Conservation (phyloP, 2,797 vertebrate genomes). For the Vespertilio murinus region DNA sequence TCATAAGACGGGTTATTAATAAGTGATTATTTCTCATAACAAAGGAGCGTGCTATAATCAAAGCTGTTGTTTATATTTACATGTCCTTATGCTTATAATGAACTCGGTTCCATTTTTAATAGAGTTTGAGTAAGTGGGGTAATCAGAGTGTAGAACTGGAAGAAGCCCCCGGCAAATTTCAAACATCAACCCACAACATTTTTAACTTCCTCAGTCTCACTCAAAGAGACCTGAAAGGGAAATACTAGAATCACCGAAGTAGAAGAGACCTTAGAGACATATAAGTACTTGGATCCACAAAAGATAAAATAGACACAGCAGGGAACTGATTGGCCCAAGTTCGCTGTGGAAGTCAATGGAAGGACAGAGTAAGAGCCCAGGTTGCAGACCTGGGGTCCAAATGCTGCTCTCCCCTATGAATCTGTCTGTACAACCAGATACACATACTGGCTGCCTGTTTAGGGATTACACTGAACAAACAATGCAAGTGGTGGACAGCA, state of each 20-base stretch:
- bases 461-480: neutral
- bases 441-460: neutral
- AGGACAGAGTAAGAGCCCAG: neutral
- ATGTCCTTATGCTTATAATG: neutral
- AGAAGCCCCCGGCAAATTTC: neutral
- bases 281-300: neutral
- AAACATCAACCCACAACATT: neutral
- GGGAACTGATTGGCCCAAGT: neutral
- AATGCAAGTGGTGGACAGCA: neutral
- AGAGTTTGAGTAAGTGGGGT: neutral
- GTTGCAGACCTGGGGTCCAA: neutral
- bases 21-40: conserved; percentile 51
- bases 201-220: neutral
- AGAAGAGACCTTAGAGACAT: neutral
- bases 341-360: neutral
- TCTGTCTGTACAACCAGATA: neutral
- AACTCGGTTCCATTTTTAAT: conserved; percentile 32
- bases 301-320: neutral
- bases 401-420: neutral
- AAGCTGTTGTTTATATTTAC: conserved; percentile 43
- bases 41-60: conserved; percentile 46
- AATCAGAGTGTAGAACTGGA: neutral
- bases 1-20: conserved; percentile 56
- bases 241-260: neutral
- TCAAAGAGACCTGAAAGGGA: neutral